Evolutionary conservation across 2,888 invertebrate species (phyloP).

Genomic region (Microplitis deprimator): DNA sequence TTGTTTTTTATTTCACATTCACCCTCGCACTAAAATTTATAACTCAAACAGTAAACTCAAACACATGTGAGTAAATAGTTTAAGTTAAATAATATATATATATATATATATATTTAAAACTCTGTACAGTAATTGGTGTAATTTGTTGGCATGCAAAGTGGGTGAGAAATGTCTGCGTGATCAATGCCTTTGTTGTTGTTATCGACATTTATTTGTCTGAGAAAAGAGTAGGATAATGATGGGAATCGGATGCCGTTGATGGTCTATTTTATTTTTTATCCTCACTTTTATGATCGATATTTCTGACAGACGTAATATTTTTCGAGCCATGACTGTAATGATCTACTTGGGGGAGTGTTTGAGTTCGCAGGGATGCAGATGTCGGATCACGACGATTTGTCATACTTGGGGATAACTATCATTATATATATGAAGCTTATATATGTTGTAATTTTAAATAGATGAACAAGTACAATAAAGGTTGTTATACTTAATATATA

Average conservation of each 20-base stretch:
- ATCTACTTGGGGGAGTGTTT: conserved; percentile 47
- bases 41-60: neutral
- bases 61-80: neutral
- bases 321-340: conserved; percentile 27
- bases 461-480: conserved; percentile 13
- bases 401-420: conserved; percentile 50
- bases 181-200: neutral
- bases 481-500: neutral
- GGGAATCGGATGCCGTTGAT: too few relatives aligned
- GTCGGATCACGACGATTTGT: conserved; percentile 65
- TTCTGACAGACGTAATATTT: neutral
- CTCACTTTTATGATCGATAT: neutral
- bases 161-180: neutral
- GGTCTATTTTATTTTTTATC: neutral
- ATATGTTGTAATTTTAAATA: conserved; percentile 36
- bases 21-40: neutral
- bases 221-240: too few relatives aligned
- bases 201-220: neutral
- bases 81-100: neutral
- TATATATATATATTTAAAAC: neutral
- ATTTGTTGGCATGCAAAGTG: neutral
- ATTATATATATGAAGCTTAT: neutral
- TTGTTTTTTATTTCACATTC: neutral
- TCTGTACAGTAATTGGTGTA: neutral
- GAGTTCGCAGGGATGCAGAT: conserved; percentile 63